phyloP scores from a whole-genome alignment of 2,797 vertebrate genomes.

The Chloroceryle amazona region DNA sequence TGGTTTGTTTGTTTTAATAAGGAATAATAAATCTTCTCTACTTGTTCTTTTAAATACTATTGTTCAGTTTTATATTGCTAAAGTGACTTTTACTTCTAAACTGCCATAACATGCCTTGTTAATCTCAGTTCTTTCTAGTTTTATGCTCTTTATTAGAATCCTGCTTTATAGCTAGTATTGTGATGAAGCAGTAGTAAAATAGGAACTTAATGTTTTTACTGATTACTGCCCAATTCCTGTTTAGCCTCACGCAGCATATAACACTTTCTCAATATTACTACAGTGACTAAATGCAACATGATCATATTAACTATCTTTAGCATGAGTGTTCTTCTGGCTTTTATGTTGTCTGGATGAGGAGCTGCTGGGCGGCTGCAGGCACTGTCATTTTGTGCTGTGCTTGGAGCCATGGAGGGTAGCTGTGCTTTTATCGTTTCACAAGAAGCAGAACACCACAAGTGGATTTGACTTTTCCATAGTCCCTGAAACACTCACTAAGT shows the following conservation, averaged over 20 bases:
- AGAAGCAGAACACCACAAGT: not conserved
- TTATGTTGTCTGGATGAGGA: not conserved
- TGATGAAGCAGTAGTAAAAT: conserved; percentile 31
- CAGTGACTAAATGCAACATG: conserved; percentile 10
- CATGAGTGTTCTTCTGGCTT: not conserved
- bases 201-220: conserved; percentile 39
- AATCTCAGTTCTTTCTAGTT: conserved; percentile 23
- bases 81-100: conserved; percentile 43
- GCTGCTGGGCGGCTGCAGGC: not conserved
- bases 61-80: conserved; percentile 20
- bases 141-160: conserved; percentile 27
- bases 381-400: conserved; percentile 32
- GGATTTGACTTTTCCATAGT: conserved; percentile 1
- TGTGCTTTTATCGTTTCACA: not conserved
- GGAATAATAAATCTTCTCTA: not conserved
- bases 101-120: not conserved
- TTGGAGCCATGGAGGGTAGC: not conserved
- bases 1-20: not conserved
- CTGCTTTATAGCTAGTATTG: conserved; percentile 6
- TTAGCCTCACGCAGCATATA: conserved; percentile 1
- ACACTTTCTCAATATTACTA: not conserved
- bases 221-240: conserved; percentile 28
- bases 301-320: conserved; percentile 11
- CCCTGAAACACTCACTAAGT: conserved; percentile 19
- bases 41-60: not conserved